Conservation (phyloP, 1,140 invertebrate genomes). For the Drosophila ogumai region DNA sequence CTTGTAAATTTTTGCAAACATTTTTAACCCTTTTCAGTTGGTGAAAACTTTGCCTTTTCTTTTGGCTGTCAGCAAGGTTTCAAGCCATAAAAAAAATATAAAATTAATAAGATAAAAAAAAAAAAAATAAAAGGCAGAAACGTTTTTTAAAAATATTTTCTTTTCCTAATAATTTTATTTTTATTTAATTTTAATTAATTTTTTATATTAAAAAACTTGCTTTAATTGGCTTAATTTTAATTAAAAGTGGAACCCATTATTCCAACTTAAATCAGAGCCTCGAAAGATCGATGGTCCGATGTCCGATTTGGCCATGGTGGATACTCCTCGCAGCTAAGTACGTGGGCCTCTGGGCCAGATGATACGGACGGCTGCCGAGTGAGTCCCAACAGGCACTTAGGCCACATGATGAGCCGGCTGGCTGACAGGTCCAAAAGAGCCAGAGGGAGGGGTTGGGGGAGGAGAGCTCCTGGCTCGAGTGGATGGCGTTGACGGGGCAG, state of each 20-base stretch:
- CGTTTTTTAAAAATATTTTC: too few relatives aligned
- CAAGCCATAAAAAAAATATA: too few relatives aligned
- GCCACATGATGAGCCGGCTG: conserved; percentile 58
- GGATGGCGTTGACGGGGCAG: conserved; percentile 57
- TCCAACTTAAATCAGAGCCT: not conserved
- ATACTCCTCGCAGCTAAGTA: too few relatives aligned
- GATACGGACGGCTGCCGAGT: conserved; percentile 10
- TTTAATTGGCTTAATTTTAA: not conserved
- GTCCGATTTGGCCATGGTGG: not conserved
- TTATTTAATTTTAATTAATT: not conserved
- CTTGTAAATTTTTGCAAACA: not conserved
- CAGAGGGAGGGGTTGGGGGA: not conserved
- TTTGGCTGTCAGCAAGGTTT: too few relatives aligned
- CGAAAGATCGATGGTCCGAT: not conserved
- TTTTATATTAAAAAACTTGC: not conserved
- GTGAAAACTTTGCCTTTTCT: not conserved
- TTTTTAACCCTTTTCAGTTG: not conserved
- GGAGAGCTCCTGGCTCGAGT: conserved; percentile 25
- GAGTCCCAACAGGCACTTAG: conserved; percentile 52
- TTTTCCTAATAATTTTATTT: too few relatives aligned
- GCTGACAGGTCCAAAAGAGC: conserved; percentile 50
- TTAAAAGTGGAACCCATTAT: too few relatives aligned
- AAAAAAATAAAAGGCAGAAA: too few relatives aligned
- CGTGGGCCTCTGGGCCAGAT: not conserved
- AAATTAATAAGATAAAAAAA: too few relatives aligned